These are phyloP conservation scores for Lumbricus terrestris DNA, from an alignment of 2,888 invertebrate species.

Conservation along the genomic window DNA sequence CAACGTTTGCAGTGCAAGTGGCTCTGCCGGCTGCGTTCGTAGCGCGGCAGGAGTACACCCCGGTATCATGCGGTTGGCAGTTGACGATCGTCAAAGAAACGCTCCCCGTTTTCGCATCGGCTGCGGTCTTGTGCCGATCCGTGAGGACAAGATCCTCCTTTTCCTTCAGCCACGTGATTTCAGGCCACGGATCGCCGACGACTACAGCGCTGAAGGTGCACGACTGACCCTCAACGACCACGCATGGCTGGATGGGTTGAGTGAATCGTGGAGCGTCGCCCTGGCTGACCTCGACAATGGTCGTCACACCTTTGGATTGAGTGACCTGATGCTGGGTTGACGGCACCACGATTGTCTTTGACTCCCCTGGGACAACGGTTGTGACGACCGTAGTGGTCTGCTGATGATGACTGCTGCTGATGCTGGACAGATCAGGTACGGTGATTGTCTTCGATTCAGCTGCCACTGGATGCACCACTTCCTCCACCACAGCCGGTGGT, in stretches of 20 bases:
- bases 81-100: conserved; percentile 77
- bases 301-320: not conserved
- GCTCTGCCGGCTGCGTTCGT: conserved; percentile 84
- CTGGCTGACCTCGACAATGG: not conserved
- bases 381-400: not conserved
- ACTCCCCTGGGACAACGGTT: not conserved
- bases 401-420: not conserved
- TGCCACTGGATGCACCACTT: not conserved
- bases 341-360: not conserved
- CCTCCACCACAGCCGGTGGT: not conserved
- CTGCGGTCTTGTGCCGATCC: conserved; percentile 21
- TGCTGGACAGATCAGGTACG: not conserved
- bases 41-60: conserved; percentile 86
- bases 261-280: conserved; percentile 39
- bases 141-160: conserved; percentile 49
- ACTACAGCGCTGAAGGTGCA: conserved; percentile 77
- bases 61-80: conserved; percentile 78
- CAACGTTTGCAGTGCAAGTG: conserved; percentile 72
- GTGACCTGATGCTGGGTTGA: not conserved
- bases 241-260: conserved; percentile 41
- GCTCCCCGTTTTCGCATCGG: conserved; percentile 63
- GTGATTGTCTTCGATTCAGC: not conserved
- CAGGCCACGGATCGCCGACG: conserved; percentile 72
- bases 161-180: conserved; percentile 71
- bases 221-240: conserved; percentile 67